Conservation (phyloP, 2,113 vertebrate genomes). For the Enhydra lutris region DNA sequence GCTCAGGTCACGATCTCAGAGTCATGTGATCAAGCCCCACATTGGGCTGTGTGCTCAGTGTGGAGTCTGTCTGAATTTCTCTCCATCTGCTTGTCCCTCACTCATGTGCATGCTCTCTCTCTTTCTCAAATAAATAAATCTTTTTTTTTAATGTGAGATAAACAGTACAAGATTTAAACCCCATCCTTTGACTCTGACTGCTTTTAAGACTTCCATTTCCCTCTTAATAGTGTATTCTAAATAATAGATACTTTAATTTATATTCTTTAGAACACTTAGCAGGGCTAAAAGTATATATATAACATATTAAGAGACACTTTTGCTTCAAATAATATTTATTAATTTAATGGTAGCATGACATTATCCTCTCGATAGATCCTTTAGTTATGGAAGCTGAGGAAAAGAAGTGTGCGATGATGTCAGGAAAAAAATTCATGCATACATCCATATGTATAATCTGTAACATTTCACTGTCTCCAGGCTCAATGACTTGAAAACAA, state of each 20-base stretch:
- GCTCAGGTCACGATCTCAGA: background rate
- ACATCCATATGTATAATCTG: background rate
- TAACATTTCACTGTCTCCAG: background rate
- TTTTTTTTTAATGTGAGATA: background rate
- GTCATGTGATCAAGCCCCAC: background rate
- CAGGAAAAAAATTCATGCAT: background rate
- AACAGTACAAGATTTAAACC: background rate
- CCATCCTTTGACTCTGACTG: background rate
- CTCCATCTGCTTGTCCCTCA: background rate
- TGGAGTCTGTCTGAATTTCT: background rate
- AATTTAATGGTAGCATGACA: background rate
- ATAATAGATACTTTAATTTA: background rate
- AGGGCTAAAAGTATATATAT: background rate
- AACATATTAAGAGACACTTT: background rate
- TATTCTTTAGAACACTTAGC: background rate
- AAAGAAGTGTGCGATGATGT: background rate
- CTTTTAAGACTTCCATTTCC: background rate
- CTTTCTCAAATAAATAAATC: background rate
- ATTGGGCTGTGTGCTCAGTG: background rate
- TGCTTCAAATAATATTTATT: background rate
- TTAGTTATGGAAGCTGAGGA: background rate
- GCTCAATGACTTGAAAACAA: conserved; percentile 28
- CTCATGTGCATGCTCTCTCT: background rate
- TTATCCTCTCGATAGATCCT: background rate
- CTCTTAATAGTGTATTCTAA: background rate